Evolutionary conservation across 1,140 invertebrate genomes (phyloP), one percentile per base, ranked within the genome.

Genomic region (Drosophila funebris): DNA sequence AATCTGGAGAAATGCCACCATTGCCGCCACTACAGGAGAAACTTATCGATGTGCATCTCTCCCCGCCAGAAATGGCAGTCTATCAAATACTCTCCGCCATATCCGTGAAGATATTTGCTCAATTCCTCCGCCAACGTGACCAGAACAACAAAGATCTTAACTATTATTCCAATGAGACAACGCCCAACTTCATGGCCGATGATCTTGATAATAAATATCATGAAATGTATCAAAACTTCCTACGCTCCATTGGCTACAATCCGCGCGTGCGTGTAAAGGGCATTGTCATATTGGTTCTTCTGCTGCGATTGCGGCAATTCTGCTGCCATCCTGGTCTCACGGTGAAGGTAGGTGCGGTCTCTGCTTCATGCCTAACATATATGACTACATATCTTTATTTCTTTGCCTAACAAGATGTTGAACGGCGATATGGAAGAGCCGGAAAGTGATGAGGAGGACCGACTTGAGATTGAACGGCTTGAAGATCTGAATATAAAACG

Each of bases 221-320:
- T 0, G 60, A 62, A 0, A 54, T 82, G 0, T 80, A 81, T 43
- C 3, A 73, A 0, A 44, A 48, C 41, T 81, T 81, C 14, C 29
- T 80, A 1, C 22, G 13, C 0, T 76, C 73, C 1, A 62, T 80
- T 14, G 78, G 72, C 4, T 80, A 80, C 20, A 29, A 68, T 60
- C 77, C 78, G 0, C n/a, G 6, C 0, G 44, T 50, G 6, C 63
- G 43, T n/a, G 44, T 80, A 0, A 18, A 61, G 7, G 77, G 78
- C 6, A 80, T 80, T 0, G 57, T 80, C 2, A 75, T 83, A 3
- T 63, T 83, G 11, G 79, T 84, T 6, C 31, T 82, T 0, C 33
- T 83, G 0, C 46, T 82, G 22, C 74, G 79, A 2, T n/a, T 82
- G 33, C 79, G 79, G 11, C 79, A 82, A 24, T 82, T 82, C 46